Evolutionary conservation across 2,113 vertebrate species (phyloP).

Genomic region (Neolamprologus toae): DNA sequence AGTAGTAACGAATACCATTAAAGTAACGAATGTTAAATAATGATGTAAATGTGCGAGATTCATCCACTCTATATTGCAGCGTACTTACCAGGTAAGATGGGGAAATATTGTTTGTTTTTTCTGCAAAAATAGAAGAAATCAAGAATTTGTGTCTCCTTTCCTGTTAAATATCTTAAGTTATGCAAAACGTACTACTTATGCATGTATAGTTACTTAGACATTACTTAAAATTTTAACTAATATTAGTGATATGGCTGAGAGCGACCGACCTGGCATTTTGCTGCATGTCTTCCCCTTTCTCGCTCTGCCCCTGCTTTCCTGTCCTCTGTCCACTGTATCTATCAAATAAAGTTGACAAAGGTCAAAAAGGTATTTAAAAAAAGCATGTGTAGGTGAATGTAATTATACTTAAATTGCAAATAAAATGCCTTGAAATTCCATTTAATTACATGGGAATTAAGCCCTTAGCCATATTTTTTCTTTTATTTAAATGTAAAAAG

Average conservation of each 20-base stretch:
- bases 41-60: background rate
- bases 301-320: background rate
- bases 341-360: background rate
- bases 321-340: background rate
- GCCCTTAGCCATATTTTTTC: background rate
- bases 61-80: background rate
- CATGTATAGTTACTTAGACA: background rate
- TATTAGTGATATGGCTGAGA: background rate
- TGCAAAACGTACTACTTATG: background rate
- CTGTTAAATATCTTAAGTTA: background rate
- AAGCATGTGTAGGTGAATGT: background rate
- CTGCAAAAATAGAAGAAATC: background rate
- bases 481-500: background rate
- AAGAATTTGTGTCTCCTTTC: background rate
- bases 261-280: background rate
- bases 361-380: rapidly evolving
- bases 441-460: background rate
- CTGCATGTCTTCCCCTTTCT: background rate
- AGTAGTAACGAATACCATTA: background rate
- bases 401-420: background rate
- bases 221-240: background rate
- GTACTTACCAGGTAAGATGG: background rate
- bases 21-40: background rate
- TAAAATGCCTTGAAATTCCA: background rate
- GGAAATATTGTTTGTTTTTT: background rate